Conservation (phyloP, 2,888 invertebrate genomes). For the Exephanes ischioxanthus region DNA sequence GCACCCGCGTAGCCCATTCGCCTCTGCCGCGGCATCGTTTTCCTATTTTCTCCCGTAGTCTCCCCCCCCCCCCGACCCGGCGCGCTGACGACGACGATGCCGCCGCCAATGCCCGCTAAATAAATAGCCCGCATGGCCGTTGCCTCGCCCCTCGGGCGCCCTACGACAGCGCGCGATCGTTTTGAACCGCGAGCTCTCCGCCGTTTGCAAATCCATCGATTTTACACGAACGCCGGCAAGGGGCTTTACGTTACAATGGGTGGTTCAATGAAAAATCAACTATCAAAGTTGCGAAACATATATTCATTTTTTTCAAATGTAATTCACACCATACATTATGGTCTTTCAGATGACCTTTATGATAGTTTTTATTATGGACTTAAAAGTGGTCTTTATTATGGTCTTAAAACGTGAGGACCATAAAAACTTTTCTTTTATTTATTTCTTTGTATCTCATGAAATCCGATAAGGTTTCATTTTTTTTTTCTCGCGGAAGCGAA, state of each 20-base stretch:
- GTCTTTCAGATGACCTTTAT: too few species aligned
- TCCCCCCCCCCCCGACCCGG: background rate
- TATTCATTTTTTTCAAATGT: too few species aligned
- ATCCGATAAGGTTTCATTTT: background rate
- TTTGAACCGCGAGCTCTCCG: conserved; percentile 43
- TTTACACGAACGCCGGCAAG: conserved; percentile 41
- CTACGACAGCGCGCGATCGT: conserved; percentile 23
- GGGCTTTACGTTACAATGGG: conserved; percentile 21
- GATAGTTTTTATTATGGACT: too few species aligned
- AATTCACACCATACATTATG: too few species aligned
- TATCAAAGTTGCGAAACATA: too few species aligned
- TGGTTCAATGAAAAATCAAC: background rate
- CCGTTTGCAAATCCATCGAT: conserved; percentile 65
- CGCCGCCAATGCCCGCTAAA: conserved; percentile 60
- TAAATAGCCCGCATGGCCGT: conserved; percentile 54
- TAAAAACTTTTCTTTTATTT: background rate
- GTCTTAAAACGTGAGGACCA: too few species aligned
- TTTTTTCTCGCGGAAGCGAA: background rate
- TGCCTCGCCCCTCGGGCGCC: conserved; percentile 24
- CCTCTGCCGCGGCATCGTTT: conserved; percentile 46
- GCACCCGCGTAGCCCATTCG: conserved; percentile 58
- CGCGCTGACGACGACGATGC: conserved; percentile 43
- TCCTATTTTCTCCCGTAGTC: conserved; percentile 54
- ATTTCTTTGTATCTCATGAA: background rate
- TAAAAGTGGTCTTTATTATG: too few species aligned